Conservation (phyloP, 2,888 invertebrate genomes). For the Micropterix aruncella region DNA sequence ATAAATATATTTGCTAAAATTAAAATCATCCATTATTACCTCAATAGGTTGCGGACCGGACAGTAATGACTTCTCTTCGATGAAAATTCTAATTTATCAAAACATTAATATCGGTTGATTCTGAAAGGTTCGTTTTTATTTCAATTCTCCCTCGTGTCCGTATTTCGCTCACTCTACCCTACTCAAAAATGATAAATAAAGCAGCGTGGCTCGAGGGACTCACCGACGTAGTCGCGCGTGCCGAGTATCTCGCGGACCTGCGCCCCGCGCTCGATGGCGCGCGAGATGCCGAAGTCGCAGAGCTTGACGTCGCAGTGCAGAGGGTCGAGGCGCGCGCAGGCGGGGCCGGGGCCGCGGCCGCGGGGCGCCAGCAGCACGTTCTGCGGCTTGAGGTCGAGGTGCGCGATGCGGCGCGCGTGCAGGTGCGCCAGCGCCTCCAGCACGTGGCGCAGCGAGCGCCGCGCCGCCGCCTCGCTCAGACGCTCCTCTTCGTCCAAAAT, state of each 20-base stretch:
- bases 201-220: no score
- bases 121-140: no score
- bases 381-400: constrained; percentile 94
- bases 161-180: no score
- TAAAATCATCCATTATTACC: no score
- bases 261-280: constrained; percentile 79
- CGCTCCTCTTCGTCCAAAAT: constrained; percentile 78
- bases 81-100: no score
- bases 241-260: constrained; percentile 92
- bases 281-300: constrained; percentile 90
- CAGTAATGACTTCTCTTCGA: no score
- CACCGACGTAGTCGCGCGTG: constrained; percentile 89
- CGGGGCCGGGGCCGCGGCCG: constrained; percentile 85
- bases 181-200: no score
- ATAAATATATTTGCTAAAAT: no score
- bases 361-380: constrained; percentile 77
- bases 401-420: constrained; percentile 86
- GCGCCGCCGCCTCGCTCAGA: constrained; percentile 68
- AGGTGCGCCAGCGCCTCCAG: constrained; percentile 82
- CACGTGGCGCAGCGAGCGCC: constrained; percentile 79
- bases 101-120: no score
- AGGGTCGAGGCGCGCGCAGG: constrained; percentile 81
- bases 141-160: no score
- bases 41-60: no score
- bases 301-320: constrained; percentile 62